Evolutionary conservation across 2,888 invertebrate species (phyloP).

Genomic region (Diplazon laetatorius): DNA sequence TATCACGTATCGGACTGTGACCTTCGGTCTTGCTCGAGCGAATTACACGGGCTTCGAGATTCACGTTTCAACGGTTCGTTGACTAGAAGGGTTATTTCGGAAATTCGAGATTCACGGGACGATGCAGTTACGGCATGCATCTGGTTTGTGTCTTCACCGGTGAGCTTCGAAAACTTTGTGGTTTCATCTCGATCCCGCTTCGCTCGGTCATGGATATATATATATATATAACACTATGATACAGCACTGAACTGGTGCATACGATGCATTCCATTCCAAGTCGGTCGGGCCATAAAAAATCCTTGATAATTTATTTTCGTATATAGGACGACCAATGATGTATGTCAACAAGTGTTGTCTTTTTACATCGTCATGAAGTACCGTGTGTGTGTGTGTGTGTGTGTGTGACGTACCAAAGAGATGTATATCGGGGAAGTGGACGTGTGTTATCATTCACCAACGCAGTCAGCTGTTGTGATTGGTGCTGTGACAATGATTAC

Average conservation of each 20-base stretch:
- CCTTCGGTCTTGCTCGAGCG: neutral
- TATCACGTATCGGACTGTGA: neutral
- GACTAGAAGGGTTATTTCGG: neutral
- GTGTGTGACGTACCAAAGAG: no score
- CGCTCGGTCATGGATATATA: neutral
- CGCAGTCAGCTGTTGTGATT: no score
- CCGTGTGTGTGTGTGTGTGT: no score
- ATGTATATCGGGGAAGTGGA: no score
- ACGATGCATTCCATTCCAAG: neutral
- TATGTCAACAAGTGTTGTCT: no score
- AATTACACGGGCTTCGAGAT: neutral
- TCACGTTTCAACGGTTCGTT: neutral
- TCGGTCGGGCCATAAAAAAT: neutral
- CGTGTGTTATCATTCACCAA: no score
- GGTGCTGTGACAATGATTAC: no score
- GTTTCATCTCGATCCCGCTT: constrained; percentile 49
- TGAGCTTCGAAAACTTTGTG: constrained; percentile 59
- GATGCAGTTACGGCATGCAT: constrained; percentile 16
- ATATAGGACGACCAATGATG: no score
- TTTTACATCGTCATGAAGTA: no score
- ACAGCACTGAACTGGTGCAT: neutral
- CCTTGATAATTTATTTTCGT: no score
- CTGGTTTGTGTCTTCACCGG: constrained; percentile 38
- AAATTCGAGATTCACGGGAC: neutral
- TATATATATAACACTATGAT: neutral